Base-by-base conservation (phyloP, 2,888 invertebrate genomes). In the Biston betularia region DNA sequence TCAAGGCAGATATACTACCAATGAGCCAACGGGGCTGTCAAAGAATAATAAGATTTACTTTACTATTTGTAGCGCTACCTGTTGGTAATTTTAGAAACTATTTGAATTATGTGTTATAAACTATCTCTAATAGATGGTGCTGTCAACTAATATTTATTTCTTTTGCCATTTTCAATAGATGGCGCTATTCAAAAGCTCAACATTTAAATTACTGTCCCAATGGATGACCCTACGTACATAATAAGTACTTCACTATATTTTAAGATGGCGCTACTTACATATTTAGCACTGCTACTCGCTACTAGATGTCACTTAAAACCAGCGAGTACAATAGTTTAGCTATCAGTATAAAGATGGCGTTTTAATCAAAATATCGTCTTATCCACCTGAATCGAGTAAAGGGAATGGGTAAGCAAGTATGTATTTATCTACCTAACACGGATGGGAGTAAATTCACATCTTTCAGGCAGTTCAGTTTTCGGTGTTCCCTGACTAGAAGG, bases 401-500 rank as follows among this genome's bases (percentile, higher is more conserved):
- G 12, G 44, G 24, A 35, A 63, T 66, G 63, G 49, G 70, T 69
- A 67, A 63, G 65, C 69, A 69, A 53, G 63, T 79, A 73, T 79
- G 76, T n/a, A n/a, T n/a, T n/a, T n/a, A n/a, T 69, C 75, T 79
- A 73, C 69, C 58, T 79, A 76, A 69, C 74, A 79, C 77, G 67
- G 57, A 68, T 64, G 66, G 67, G 69, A 70, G 71, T 71, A 72
- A 69, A 72, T 71, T 72, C 73, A 69, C 73, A 85, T 84, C 84
- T 87, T 89, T 89, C 87, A 89, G 87, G 79, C 80, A 75, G 85
- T 87, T 90, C 88, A 90, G 92, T 92, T 86, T 88, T 85, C 87
- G 85, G 86, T 85, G 89, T 87, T 84, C 86, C 79, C 78, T 88
- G 88, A 66, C 81, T 77, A 76, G 88, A 85, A 89, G 88, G 89